These are phyloP conservation scores for Helleia helle DNA, from an alignment of 2,888 invertebrate genomes.

Conservation along the genomic window DNA sequence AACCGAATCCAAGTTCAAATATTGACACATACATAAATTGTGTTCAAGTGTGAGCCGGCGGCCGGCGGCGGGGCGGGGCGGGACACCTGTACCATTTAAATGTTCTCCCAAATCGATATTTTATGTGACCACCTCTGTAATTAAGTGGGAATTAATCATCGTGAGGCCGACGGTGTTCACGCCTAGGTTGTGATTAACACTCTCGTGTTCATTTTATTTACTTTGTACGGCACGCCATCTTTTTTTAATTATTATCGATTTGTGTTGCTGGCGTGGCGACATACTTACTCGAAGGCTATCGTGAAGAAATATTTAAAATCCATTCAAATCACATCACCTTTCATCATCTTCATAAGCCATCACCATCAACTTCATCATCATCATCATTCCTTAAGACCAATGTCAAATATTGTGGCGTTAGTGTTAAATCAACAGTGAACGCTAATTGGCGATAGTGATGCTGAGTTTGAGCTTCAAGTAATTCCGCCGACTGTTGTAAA, in stretches of 20 bases:
- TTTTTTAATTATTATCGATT: slow-evolving; percentile 22
- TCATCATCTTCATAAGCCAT: too few relatives aligned
- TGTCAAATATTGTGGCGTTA: too few relatives aligned
- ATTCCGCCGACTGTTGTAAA: too few relatives aligned
- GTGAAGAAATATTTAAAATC: too few relatives aligned
- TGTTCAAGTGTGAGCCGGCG: slow-evolving; percentile 39
- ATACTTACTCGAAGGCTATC: too few relatives aligned
- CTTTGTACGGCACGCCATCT: neutral
- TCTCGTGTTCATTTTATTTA: slow-evolving; percentile 11
- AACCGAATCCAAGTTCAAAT: slow-evolving; percentile 8
- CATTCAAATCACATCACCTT: too few relatives aligned
- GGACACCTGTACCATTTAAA: slow-evolving; percentile 61
- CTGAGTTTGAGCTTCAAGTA: too few relatives aligned
- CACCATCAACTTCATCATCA: too few relatives aligned
- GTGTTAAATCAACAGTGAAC: too few relatives aligned
- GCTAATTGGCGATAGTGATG: too few relatives aligned
- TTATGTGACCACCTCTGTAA: slow-evolving; percentile 62
- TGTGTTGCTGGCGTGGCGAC: too few relatives aligned
- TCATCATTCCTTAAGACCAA: too few relatives aligned
- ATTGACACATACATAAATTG: slow-evolving; percentile 5
- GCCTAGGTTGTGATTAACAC: slow-evolving; percentile 54
- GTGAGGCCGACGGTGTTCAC: slow-evolving; percentile 41
- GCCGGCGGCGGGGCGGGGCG: slow-evolving; percentile 51
- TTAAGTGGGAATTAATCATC: slow-evolving; percentile 56
- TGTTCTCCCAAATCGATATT: slow-evolving; percentile 64